Base-by-base conservation (phyloP, 1,140 invertebrate species). In the Pristionchus pacificus region DNA sequence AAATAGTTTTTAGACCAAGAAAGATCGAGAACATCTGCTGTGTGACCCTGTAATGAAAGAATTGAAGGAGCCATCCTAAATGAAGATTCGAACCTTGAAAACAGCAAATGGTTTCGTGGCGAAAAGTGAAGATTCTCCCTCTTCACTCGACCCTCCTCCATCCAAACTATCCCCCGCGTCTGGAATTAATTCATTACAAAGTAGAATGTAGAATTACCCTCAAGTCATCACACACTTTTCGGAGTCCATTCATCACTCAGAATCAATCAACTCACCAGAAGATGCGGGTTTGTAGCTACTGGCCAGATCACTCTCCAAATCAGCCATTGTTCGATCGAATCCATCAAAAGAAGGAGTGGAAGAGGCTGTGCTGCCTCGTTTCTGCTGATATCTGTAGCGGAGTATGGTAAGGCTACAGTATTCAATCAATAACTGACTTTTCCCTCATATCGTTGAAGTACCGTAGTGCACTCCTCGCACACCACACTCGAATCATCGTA, bases 1-100 rank as follows among this genome's bases (percentile, higher is more conserved):
- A 98, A 98, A 84, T 97, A 97, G 85, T 96, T 97, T 87, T 96
- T 97, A 0, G 94, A 97, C 95, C 95, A 97, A 3, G 93, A 93
- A 0, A 98, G 90, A 85, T 98, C 95, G 0, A 98, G 87, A 0
- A 99, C 86, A 86, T 98, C 96, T 0, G 94, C 95, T 0, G 93
- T 93, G 83, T 99, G 96, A 0, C 95, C 96, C 3, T 89, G 88
- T 85, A 97, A 98, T 0, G 90, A 91, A 6, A 0, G 64, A 19
- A 65, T 65, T 30, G 10, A 57, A 57, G 24, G 19, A 24, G 19
- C 24, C 24, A 57, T 57, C 10, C 31, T 14, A 65, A 28, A 69
- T 32, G 24, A 13, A 13, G 25, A 69, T 24, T n/a, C n/a, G 28
- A 6, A 69, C 67, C 57, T 72, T 72, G 24, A 65, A 59, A 15